Evolutionary conservation across 92 coral and sea anemone species (phyloP), one percentile per base, ranked within the genome.

Genomic region (Muricea muricata): DNA sequence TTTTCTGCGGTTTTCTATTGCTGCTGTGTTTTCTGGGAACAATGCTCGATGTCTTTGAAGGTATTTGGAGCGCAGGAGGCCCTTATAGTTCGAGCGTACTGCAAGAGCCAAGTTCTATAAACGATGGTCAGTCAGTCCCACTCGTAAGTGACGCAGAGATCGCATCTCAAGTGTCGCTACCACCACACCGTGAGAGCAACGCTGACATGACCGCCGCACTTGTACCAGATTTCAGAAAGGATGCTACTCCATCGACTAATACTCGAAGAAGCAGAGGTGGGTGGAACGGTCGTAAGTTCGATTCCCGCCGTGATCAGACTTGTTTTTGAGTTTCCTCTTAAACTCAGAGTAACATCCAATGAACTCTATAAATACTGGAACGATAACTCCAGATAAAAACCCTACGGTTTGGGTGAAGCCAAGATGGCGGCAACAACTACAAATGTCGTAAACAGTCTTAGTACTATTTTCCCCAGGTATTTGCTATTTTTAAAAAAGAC

Each of bases 1-100:
- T 82, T 0, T 77, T 95, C 32, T 93, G 93, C 84, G 93, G 97
- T 54, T 46, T 95, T n/a, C 61, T 95, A 26, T 52, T 91, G n/a
- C 73, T 84, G 32, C 85, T 95, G 17, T 93, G 97, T 60, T 86
- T 95, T 26, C 72, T 81, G 85, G 98, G 98, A 46, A 95, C 98
- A 1, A 73, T 80, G 23, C 17, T 90, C 18, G 98, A 95, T 58
- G 39, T 91, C 26, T 24, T 75, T 50, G 26, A 78, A 32, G 72
- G 71, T 57, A 73, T 63, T 74, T 12, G 40, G 20, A 29, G 30
- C 52, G 31, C n/a, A n/a, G n/a, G n/a, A n/a, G n/a, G 68, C 28
- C 50, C 28, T 42, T 26, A 30, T 10, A 28, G 73, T 63, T 15
- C 15, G 71, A 78, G 21, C 1, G 23, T 52, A 5, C 24, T 11